phyloP scores from a whole-genome alignment of 2,797 vertebrate genomes.

The Pseudochirops cupreus region DNA sequence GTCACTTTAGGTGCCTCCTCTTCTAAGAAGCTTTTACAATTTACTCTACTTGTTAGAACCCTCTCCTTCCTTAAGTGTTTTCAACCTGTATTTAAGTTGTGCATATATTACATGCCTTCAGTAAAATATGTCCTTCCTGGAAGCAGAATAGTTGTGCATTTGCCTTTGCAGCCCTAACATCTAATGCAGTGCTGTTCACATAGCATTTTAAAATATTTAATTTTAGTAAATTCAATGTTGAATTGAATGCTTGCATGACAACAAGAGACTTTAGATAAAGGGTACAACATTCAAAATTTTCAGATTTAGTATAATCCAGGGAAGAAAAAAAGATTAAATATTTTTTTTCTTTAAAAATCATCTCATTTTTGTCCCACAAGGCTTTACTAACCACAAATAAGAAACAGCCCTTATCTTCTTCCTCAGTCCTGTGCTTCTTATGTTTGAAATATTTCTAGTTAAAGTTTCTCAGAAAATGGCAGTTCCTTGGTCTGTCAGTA shows the following conservation, averaged over 20 bases:
- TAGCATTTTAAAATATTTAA: background rate
- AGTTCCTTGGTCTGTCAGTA: constrained; percentile 11
- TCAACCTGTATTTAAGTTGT: background rate
- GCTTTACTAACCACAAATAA: constrained; percentile 22
- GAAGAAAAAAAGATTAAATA: background rate
- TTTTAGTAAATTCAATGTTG: background rate
- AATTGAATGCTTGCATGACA: background rate
- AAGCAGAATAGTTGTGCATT: background rate
- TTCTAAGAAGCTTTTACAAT: background rate
- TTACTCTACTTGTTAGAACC: background rate
- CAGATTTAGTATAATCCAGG: background rate
- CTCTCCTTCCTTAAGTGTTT: background rate
- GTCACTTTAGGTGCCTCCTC: background rate
- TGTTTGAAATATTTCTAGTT: constrained; percentile 38
- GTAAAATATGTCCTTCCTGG: background rate
- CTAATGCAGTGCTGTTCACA: background rate
- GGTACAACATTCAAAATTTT: background rate
- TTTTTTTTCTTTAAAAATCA: background rate
- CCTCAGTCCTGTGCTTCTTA: background rate
- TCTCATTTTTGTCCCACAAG: background rate
- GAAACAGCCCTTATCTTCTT: background rate
- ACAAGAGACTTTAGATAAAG: background rate
- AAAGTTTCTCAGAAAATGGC: constrained; percentile 32
- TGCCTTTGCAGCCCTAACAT: background rate
- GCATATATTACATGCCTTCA: background rate